These are phyloP conservation scores for Nebria salina DNA, from an alignment of 2,888 invertebrate species.

Conservation along the genomic window DNA sequence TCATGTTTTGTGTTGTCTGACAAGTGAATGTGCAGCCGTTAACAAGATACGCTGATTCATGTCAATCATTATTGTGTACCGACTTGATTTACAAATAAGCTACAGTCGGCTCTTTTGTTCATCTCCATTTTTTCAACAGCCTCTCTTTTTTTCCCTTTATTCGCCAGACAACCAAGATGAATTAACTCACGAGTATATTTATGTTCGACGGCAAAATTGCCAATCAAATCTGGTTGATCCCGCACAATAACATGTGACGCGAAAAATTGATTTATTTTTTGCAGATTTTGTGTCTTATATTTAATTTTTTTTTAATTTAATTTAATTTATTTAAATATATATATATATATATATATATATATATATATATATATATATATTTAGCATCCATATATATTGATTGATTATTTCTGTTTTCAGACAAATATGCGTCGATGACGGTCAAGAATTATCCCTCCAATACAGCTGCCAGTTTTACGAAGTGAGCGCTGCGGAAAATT, in stretches of 20 bases:
- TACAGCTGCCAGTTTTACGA: conserved; percentile 87
- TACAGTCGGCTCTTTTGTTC: conserved; percentile 15
- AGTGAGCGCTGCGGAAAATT: conserved; percentile 84
- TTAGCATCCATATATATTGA: too few relatives aligned
- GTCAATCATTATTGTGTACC: conserved; percentile 17
- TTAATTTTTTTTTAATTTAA: neutral
- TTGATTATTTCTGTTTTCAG: conserved; percentile 61
- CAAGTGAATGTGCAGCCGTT: conserved; percentile 15
- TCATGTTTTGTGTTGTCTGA: conserved; percentile 5
- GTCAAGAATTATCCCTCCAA: conserved; percentile 79
- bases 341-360: too few relatives aligned
- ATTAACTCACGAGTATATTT: conserved; percentile 4
- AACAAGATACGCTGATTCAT: conserved; percentile 22
- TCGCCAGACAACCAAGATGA: conserved; percentile 9
- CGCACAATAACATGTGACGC: neutral
- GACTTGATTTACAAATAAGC: conserved; percentile 16
- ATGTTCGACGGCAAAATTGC: neutral
- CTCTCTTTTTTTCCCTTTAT: neutral
- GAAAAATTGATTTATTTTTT: neutral
- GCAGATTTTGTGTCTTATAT: neutral
- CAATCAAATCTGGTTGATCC: neutral
- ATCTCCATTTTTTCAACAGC: neutral
- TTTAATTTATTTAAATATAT: too few relatives aligned
- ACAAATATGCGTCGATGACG: conserved; percentile 81
- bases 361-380: too few relatives aligned